Conservation (phyloP, 1,140 invertebrate genomes). For the Augochlora pura region DNA sequence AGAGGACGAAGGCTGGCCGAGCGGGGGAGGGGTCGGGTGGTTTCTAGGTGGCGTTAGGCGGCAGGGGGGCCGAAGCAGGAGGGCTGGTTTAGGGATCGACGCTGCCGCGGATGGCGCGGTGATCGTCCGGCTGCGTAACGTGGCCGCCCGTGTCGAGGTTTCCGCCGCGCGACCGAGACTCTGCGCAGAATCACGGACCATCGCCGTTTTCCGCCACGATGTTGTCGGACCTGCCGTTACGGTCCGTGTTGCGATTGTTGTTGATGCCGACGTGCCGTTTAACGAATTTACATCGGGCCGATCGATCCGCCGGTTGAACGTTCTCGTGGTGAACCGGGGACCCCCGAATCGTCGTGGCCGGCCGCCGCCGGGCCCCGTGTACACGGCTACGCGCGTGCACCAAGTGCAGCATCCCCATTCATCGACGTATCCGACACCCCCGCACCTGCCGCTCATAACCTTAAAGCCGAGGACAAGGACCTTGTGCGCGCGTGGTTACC, state of each 20-base stretch:
- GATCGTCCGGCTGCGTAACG: constrained; percentile 54
- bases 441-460: constrained; percentile 14
- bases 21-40: not conserved
- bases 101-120: constrained; percentile 59
- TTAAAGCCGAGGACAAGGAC: constrained; percentile 19
- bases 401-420: constrained; percentile 9
- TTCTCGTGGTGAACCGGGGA: no score
- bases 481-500: constrained; percentile 14
- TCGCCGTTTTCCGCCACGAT: constrained; percentile 56
- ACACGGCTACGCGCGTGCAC: not conserved
- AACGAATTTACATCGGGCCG: constrained; percentile 9
- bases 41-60: constrained; percentile 30
- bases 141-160: constrained; percentile 36
- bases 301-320: constrained; percentile 16
- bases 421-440: no score
- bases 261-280: constrained; percentile 39
- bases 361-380: no score
- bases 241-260: constrained; percentile 57
- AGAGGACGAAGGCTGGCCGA: not conserved
- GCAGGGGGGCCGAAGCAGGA: constrained; percentile 41
- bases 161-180: constrained; percentile 28
- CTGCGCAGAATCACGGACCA: constrained; percentile 62
- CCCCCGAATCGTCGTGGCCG: no score
- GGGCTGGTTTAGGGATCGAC: constrained; percentile 43
- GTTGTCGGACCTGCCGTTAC: constrained; percentile 63